Base-by-base conservation (phyloP, 2,797 vertebrate genomes). In the Sebastes cheni region DNA sequence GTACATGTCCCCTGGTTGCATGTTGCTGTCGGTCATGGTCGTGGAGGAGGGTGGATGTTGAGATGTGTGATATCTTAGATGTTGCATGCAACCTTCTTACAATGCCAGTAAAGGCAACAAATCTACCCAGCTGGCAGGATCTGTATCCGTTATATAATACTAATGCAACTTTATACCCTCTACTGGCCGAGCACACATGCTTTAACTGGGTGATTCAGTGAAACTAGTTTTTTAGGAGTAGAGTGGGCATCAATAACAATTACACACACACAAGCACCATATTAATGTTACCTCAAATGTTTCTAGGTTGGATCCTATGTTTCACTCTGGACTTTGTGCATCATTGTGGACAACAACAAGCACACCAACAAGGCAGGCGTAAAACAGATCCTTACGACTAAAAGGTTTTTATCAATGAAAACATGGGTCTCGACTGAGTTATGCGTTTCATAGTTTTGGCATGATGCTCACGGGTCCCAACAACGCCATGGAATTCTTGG, bases 31-130 rank as follows among this genome's bases (percentile, higher is more conserved):
- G 25, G 67, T 65, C 9, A 30, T 11, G 42, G 42, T 16, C 0
- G 42, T 18, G 42, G 42, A 46, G 42, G 56, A 76, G 72, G 62
- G 75, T 56, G 34, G 46, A 36, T 79, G 71, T 72, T 67, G 16
- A 65, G 73, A 74, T 55, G 67, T 76, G 25, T 67, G 8, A 18
- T 78, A 77, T 79, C 72, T 79, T 82, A 66, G 30, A 79, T 86
- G 80, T 91, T 87, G 86, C 88, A 92, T 92, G 90, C 70, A 67
- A 70, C 74, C 46, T 76, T 67, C 56, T 67, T 79, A 23, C 54
- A 61, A 83, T 5, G 22, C 74, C 70, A 68, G 60, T 52, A 29
- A 65, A 69, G 42, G 46, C 70, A 14, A 4, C 36, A 71, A 58
- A 29, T 29, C 67, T 65, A 36, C 34, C 50, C 55, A 42, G 68